phyloP scores from a whole-genome alignment of 2,888 invertebrate genomes.

The Scaptomyza cyrtandrae region DNA sequence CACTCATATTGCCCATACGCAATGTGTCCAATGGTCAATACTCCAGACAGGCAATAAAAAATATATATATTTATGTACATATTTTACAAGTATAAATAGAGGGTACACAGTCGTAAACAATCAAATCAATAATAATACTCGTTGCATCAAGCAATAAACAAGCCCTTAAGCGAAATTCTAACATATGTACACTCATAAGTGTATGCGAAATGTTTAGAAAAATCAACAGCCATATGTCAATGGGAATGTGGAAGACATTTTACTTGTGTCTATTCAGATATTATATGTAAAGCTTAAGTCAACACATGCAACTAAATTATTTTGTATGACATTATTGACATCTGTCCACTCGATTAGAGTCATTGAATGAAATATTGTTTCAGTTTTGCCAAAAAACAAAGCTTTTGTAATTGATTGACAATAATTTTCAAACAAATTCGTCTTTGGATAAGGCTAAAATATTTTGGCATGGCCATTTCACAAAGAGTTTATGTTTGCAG shows the following conservation, averaged over 20 bases:
- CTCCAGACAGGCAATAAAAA: slow-evolving; percentile 29
- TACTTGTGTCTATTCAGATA: neutral
- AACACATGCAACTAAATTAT: no score
- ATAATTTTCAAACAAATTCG: no score
- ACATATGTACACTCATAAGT: neutral
- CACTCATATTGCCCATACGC: slow-evolving; percentile 34
- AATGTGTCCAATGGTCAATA: slow-evolving; percentile 13
- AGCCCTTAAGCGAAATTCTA: slow-evolving; percentile 12
- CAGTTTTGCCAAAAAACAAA: no score
- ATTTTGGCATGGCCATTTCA: no score
- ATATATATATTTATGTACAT: slow-evolving; percentile 4
- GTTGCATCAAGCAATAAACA: slow-evolving; percentile 39
- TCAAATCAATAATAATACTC: slow-evolving; percentile 63
- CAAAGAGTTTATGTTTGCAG: no score
- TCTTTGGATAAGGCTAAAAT: no score
- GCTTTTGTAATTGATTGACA: no score
- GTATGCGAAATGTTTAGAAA: slow-evolving; percentile 15
- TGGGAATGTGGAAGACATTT: neutral
- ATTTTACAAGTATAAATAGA: slow-evolving; percentile 43
- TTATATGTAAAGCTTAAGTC: neutral
- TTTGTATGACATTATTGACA: neutral
- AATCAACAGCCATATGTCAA: slow-evolving; percentile 19
- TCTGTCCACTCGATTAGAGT: neutral
- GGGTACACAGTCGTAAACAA: slow-evolving; percentile 58
- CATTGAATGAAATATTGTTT: neutral